Conservation (phyloP, 2,797 vertebrate species). For the Uromys caudimaculatus region DNA sequence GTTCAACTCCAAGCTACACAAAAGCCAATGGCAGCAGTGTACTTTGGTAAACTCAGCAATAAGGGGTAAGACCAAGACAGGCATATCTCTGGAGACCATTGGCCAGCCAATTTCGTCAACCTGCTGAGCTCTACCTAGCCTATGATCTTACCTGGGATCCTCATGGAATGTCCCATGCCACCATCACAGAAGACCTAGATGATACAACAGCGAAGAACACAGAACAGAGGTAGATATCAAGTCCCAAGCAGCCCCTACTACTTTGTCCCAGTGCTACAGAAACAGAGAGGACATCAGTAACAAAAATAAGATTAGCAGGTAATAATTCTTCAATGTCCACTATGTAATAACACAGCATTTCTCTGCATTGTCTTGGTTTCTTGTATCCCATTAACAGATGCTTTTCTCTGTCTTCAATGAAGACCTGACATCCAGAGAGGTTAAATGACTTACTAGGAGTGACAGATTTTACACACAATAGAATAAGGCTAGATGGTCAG, state of each 20-base stretch:
- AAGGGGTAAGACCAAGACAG: neutral
- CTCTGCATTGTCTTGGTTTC: neutral
- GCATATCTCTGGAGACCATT: neutral
- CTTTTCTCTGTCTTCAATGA: neutral
- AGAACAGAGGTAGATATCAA: neutral
- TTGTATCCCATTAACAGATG: neutral
- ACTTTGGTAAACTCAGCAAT: neutral
- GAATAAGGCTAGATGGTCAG: neutral
- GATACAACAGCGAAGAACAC: neutral
- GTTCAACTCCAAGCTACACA: neutral
- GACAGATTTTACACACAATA: neutral
- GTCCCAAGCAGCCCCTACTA: neutral
- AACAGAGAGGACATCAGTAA: neutral
- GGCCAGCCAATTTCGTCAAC: neutral
- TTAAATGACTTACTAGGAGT: neutral
- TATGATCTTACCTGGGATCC: neutral
- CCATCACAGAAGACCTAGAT: accelerated
- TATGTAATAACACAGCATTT: neutral
- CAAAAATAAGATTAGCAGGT: neutral
- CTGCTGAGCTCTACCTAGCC: neutral
- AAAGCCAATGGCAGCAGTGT: neutral
- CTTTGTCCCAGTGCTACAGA: neutral
- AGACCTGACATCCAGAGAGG: neutral
- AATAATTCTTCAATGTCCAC: neutral
- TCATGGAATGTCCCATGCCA: neutral